Evolutionary conservation across 2,888 invertebrate species (phyloP), one percentile per base, ranked within the genome.

Genomic region (Stenotaenia linearis): DNA sequence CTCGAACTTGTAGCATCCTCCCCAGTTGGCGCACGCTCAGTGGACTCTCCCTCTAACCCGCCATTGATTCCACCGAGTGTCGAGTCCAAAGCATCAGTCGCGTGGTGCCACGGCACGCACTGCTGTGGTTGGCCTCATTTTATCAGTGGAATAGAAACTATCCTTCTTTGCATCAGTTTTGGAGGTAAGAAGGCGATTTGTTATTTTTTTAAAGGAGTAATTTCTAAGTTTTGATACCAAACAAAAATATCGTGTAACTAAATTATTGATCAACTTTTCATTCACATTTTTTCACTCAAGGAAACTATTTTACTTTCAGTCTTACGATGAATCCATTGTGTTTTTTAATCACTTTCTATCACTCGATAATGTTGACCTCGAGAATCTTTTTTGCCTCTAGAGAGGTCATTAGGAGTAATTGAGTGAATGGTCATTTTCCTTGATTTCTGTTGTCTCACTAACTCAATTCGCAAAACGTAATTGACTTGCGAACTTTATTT

Each of bases 41-140:
- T 56, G 56, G 56, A 56, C 56, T 56, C 56, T 56, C 56, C 56
- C 56, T 56, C 18, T 56, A 56, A n/a, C 23, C 0, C 56, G 56
- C 56, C 56, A 56, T 56, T 56, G 56, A 56, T 56, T 56, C 56
- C 56, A 23, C 21, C 21, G 56, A 23, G 56, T 56, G 56, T 56
- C 56, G 56, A 56, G 56, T 56, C 56, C 56, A 56, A 56, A 56
- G 56, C 56, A 56, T 56, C 56, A 56, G 56, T 56, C 56, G 56
- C 56, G 56, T 56, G 56, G 56, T 56, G 56, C 56, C 56, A 56
- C 56, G 56, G 56, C 56, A 56, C 56, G 56, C 56, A 56, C 56
- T 56, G 56, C 56, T 56, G 56, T 56, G 56, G 56, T 56, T 56
- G 18, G 56, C 56, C 56, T 56, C 56, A 56, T 10, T 56, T 56